These are phyloP conservation scores for Aricia artaxerxes DNA, from an alignment of 2,888 invertebrate species.

Conservation along the genomic window DNA sequence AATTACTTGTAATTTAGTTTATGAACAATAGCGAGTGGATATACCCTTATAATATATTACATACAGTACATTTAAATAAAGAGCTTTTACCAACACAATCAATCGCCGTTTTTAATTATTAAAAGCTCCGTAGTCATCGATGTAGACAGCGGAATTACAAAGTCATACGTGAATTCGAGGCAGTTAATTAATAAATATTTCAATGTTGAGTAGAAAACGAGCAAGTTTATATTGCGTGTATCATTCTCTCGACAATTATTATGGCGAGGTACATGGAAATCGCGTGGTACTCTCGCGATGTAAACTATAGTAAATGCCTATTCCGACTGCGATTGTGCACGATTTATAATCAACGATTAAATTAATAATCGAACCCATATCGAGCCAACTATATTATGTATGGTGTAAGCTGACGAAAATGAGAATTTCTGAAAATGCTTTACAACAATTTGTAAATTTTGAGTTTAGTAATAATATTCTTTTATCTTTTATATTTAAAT, in stretches of 20 bases:
- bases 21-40: not conserved
- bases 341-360: constrained; percentile 20
- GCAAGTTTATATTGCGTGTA: constrained; percentile 63
- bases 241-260: constrained; percentile 73
- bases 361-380: not conserved
- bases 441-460: not conserved
- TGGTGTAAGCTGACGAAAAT: not conserved
- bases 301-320: constrained; percentile 33
- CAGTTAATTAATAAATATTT: constrained; percentile 45
- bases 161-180: constrained; percentile 9
- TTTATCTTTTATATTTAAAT: too few relatives aligned
- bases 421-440: not conserved
- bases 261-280: constrained; percentile 68
- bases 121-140: not conserved
- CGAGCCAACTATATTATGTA: not conserved
- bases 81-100: not conserved
- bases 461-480: not conserved
- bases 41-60: not conserved
- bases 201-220: constrained; percentile 49
- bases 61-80: not conserved
- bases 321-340: constrained; percentile 30
- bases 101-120: not conserved
- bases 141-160: not conserved
- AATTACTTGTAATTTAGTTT: not conserved
- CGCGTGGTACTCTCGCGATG: constrained; percentile 59